Evolutionary conservation across 2,888 invertebrate genomes (phyloP).

Genomic region (Boloria selene): DNA sequence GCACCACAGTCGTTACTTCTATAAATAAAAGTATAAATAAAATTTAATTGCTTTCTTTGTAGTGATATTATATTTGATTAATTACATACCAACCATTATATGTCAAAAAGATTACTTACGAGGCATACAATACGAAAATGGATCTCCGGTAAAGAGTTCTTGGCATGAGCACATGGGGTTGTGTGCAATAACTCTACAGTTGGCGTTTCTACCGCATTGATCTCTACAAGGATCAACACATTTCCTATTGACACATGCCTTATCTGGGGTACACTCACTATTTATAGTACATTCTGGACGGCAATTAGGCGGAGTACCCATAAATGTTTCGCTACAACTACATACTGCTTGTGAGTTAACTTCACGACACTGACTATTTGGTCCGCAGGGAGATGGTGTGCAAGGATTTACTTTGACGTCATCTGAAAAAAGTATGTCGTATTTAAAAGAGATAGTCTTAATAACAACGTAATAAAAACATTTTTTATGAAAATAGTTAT

Average conservation of each 20-base stretch:
- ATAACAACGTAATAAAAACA: neutral
- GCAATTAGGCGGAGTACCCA: constrained; percentile 90
- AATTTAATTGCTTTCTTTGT: neutral
- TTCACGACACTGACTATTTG: constrained; percentile 88
- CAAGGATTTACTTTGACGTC: constrained; percentile 78
- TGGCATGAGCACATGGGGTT: constrained; percentile 91
- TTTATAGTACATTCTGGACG: constrained; percentile 91
- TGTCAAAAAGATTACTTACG: constrained; percentile 49
- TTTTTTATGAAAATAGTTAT: too few relatives aligned
- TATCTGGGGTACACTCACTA: constrained; percentile 88
- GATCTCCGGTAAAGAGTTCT: constrained; percentile 88
- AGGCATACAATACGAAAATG: constrained; percentile 84
- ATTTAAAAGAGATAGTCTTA: neutral
- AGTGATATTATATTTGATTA: neutral
- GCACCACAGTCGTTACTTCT: constrained; percentile 60
- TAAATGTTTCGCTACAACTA: constrained; percentile 86
- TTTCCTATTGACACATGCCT: constrained; percentile 89
- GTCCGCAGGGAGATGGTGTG: constrained; percentile 90
- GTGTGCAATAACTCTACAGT: constrained; percentile 91
- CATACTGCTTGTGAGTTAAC: constrained; percentile 87
- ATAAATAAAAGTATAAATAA: constrained; percentile 34
- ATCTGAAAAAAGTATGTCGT: constrained; percentile 57
- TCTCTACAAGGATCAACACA: constrained; percentile 91
- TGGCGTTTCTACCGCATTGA: constrained; percentile 89
- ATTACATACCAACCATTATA: too few relatives aligned